A percentile compares a stretch with the other conserved stretches of the same genome.
Evolutionary conservation across 2,888 invertebrate species (phyloP).

Genomic region (Conops quadrifasciatus): DNA sequence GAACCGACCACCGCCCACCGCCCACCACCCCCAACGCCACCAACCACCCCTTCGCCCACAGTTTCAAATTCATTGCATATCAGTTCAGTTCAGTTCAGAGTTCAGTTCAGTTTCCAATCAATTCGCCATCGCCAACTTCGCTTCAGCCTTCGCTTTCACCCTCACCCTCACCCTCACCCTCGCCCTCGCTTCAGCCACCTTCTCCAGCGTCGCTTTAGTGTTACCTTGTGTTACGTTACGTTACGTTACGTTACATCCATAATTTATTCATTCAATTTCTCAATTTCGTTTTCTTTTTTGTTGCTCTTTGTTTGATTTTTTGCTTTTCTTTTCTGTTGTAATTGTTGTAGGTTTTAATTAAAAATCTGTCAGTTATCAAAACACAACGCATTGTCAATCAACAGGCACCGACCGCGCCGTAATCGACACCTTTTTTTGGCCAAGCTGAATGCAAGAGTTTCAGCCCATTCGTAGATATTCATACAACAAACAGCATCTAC

Average conservation of each 20-base stretch:
- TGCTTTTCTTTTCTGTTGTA: neutral
- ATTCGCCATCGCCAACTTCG: neutral
- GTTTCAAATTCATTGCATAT: too few relatives aligned
- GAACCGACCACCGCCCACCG: neutral
- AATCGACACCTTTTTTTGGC: conserved; percentile 22
- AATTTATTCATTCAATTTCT: conserved; percentile 8
- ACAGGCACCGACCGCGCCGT: conserved; percentile 10
- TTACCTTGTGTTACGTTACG: too few relatives aligned
- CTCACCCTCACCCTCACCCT: neutral
- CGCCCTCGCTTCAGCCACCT: too few relatives aligned
- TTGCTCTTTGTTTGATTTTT: neutral
- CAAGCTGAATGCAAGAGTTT: too few relatives aligned
- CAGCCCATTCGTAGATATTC: too few relatives aligned
- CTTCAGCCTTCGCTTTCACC: conserved; percentile 5
- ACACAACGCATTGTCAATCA: conserved; percentile 29
- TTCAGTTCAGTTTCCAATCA: too few relatives aligned
- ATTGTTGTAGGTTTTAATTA: conserved; percentile 45
- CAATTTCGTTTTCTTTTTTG: neutral
- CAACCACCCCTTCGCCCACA: neutral
- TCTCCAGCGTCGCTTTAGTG: too few relatives aligned
- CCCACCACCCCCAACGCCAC: neutral
- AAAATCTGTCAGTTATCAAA: conserved; percentile 39
- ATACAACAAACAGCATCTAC: neutral
- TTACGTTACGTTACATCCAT: too few relatives aligned
- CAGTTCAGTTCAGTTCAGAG: too few relatives aligned